Evolutionary conservation across 2,888 invertebrate genomes (phyloP), one percentile per base, ranked within the genome.

Genomic region (Epicampocera succincta): DNA sequence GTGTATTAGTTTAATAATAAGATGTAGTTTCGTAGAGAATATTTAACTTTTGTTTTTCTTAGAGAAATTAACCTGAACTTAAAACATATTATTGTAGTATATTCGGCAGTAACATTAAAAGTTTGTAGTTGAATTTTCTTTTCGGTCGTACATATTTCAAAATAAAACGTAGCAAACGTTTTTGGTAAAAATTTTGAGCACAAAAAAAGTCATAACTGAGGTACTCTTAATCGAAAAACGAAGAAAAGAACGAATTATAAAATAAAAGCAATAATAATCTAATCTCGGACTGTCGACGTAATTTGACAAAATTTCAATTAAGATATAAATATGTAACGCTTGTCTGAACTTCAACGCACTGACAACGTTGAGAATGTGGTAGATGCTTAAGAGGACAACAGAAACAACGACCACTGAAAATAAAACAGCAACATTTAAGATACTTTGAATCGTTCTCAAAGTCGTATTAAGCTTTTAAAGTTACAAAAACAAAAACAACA

Each of bases 231-330:
- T n/a, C n/a, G 83, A 84, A 85, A 85, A 56, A 44, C 29, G 8
- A 33, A 8, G 33, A n/a, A 46, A 65, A 25, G 54, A 29, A 3
- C 12, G 50, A 72, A 71, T 2, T 2, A 6, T n/a, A 58, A 76
- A 56, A 58, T 33, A 38, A 63, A 75, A 29, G 15, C 15, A 48
- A 66, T 66, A 72, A 74, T 86, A 87, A 87, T 87, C 87, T 87
- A 87, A 87, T 87, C 87, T 86, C 84, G 84, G 86, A 86, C 86
- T 87, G 87, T 87, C 87, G 86, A 86, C 86, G 86, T 87, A 87
- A 87, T 87, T 87, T 87, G 87, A 87, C 87, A 87, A 87, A 87
- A 87, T 87, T 87, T 87, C 86, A 87, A 87, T 87, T 87, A 87
- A 87, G 87, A 87, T 87, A 87, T 86, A 86, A 86, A 84, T 85